Conservation (phyloP, 2,888 invertebrate genomes). For the Drosophila neotestacea region DNA sequence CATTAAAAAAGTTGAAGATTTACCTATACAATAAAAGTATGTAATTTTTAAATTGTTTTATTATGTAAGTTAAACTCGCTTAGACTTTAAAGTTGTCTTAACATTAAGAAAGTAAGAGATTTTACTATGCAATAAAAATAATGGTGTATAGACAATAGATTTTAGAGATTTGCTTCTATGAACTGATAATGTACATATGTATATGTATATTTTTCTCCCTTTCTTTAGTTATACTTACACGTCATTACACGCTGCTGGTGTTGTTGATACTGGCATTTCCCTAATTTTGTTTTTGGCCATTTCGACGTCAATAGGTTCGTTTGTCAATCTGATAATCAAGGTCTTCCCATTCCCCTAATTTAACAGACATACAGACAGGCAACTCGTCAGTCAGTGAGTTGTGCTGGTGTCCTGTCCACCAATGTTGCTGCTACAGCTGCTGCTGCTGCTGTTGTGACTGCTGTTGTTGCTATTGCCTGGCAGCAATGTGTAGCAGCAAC, state of each 20-base stretch:
- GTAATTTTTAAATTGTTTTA: too few species aligned
- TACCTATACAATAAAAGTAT: too few species aligned
- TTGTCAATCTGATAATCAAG: conserved; percentile 63
- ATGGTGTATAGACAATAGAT: too few species aligned
- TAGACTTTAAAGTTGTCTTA: too few species aligned
- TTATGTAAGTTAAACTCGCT: too few species aligned
- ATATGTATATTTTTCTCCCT: not conserved
- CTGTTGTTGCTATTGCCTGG: conserved; percentile 1
- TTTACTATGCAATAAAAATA: too few species aligned
- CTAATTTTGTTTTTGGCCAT: conserved; percentile 40
- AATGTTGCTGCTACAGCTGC: conserved; percentile 8
- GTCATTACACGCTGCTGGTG: not conserved
- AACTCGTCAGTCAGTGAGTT: conserved; percentile 34
- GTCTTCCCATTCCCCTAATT: not conserved
- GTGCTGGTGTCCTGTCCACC: conserved; percentile 8
- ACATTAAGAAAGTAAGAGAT: too few species aligned
- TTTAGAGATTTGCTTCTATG: too few species aligned
- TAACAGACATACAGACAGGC: conserved; percentile 1
- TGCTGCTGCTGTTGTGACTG: conserved; percentile 1
- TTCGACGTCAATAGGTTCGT: conserved; percentile 59
- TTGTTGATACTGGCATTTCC: conserved; percentile 30
- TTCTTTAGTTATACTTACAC: too few species aligned
- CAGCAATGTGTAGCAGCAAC: conserved; percentile 16
- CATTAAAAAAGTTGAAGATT: too few species aligned
- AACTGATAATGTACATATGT: not conserved